A percentile compares a stretch with the other conserved stretches of the same genome.
These are phyloP conservation scores for Solenopsis fugax DNA, from an alignment of 1,140 invertebrate genomes.

Conservation along the genomic window DNA sequence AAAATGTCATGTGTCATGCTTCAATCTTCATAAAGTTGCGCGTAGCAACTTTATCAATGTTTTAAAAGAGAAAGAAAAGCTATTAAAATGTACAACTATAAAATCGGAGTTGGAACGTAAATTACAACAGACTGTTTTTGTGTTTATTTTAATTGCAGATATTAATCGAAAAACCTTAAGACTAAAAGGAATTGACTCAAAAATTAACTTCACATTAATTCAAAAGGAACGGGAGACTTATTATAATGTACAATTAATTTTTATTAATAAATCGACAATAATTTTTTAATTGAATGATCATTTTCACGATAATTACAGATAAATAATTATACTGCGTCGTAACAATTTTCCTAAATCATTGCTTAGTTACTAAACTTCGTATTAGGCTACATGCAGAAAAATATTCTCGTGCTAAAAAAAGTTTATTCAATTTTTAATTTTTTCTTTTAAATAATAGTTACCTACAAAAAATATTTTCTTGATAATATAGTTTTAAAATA, in stretches of 20 bases:
- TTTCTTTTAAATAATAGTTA: too few relatives aligned
- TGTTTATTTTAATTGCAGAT: conserved; percentile 61
- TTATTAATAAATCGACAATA: neutral
- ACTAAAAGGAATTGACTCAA: neutral
- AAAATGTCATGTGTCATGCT: neutral
- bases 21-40: neutral
- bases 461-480: too few relatives aligned
- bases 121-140: conserved; percentile 60
- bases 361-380: neutral
- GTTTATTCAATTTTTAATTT: too few relatives aligned
- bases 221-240: too few relatives aligned
- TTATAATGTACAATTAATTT: neutral
- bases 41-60: conserved; percentile 44
- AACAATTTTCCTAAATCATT: conserved; percentile 2
- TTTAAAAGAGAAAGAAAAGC: conserved; percentile 9
- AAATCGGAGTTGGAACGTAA: conserved; percentile 48
- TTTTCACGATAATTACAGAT: neutral
- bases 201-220: neutral
- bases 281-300: conserved; percentile 2
- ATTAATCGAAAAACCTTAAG: conserved; percentile 34
- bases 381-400: neutral
- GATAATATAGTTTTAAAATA: too few relatives aligned
- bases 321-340: too few relatives aligned
- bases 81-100: conserved; percentile 56
- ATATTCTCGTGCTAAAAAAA: neutral